A percentile compares a stretch with the other conserved stretches of the same genome.
phyloP scores from a whole-genome alignment of 2,113 vertebrate genomes.

The Pampusana beccarii region DNA sequence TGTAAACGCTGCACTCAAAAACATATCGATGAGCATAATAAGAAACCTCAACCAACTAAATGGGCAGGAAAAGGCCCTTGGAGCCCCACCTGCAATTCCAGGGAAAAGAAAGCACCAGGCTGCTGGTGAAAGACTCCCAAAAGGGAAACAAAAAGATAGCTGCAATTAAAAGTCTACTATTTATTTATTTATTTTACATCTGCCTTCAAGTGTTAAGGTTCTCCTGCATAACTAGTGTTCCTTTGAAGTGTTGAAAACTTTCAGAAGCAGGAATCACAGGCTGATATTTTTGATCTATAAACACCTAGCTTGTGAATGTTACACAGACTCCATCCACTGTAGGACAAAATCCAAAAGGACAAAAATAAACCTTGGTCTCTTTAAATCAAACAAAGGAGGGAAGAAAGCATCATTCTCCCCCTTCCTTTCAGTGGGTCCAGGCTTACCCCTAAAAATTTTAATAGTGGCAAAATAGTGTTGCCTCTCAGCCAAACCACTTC shows the following conservation, averaged over 20 bases:
- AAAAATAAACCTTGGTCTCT: not conserved
- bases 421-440: not conserved
- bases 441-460: not conserved
- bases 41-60: not conserved
- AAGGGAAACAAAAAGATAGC: not conserved
- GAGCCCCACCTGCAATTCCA: not conserved
- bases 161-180: not conserved
- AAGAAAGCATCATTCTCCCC: not conserved
- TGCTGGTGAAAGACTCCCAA: not conserved
- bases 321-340: accelerated
- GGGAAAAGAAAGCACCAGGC: not conserved
- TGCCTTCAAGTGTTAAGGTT: not conserved
- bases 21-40: not conserved
- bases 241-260: not conserved
- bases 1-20: not conserved
- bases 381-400: not conserved
- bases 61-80: not conserved
- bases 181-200: not conserved
- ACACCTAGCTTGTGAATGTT: not conserved
- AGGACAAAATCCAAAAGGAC: not conserved
- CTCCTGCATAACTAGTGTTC: not conserved
- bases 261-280: not conserved
- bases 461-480: not conserved
- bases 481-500: not conserved
- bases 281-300: not conserved